Base-by-base conservation (phyloP, 2,113 vertebrate species). In the Vulpes vulpes region DNA sequence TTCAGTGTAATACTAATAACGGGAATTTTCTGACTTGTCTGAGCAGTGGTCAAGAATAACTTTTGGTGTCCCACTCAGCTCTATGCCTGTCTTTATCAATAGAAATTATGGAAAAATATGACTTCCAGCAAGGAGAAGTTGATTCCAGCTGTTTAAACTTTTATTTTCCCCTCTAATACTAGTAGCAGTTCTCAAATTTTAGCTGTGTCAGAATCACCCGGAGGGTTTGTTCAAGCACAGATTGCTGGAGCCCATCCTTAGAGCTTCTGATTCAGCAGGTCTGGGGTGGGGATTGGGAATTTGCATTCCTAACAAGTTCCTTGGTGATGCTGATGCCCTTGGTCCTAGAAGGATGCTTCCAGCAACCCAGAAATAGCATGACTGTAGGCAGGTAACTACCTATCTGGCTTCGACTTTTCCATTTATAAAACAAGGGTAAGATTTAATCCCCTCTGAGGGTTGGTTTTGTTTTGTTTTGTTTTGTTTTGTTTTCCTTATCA, bases 271-370 rank as follows among this genome's bases (percentile, higher is more conserved):
- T 59, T 82, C 17, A 55, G 3, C 19, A 19, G 1, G 55, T 83
- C n/a, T 78, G 30, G 8, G 7, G 9, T 22, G 19, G 23, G 4
- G 32, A 49, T 6, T 6, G 30, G 30, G 49, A 82, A 49, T 55
- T 55, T 67, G 9, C 14, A 55, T 85, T 62, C 30, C 32, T n/a
- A 79, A 30, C 19, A 27, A 60, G 19, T 38, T 94, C 32, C 25
- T 22, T 9, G 15, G 8, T 20, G 6, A 67, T 0, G 2, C 30
- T 1, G 0, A 79, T 1, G 16, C 22, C 22, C 11, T 43, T 35
- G 51, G 11, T 14, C 15, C 20, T 27, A 11, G 32, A 55, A 32
- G 30, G 38, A 62, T 25, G 38, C 57, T 81, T 59, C 14, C 65
- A 71, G 65, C 69, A 57, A 11, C 57, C 30, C 3, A 1, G 16